Evolutionary conservation across 1,140 invertebrate species (phyloP).

Genomic region (Whitmania pigra): DNA sequence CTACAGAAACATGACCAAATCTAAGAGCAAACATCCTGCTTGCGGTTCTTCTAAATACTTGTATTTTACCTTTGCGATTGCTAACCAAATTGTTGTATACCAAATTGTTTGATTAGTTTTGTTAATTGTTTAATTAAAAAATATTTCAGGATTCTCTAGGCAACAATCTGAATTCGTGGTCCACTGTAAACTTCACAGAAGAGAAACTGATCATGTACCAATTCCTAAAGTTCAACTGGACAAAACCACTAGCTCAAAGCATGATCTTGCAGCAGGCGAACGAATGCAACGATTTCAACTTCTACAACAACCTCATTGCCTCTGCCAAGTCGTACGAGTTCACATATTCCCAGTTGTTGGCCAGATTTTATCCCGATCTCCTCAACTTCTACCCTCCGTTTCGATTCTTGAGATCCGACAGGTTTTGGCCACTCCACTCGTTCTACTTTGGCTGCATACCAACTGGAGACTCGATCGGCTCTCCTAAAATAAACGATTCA

Average conservation of each 20-base stretch:
- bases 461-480: no score
- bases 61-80: no score
- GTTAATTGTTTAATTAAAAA: no score
- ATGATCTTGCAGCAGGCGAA: conserved; percentile 50
- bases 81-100: no score
- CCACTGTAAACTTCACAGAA: conserved; percentile 65
- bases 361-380: background rate
- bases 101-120: no score
- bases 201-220: conserved; percentile 71
- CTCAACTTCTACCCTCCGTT: background rate
- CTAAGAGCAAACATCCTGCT: no score
- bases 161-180: conserved; percentile 63
- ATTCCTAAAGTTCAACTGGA: conserved; percentile 70
- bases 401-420: background rate
- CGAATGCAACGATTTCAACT: background rate
- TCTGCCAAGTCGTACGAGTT: background rate
- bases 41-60: no score
- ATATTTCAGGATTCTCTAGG: conserved; percentile 49
- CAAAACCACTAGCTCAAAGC: conserved; percentile 65
- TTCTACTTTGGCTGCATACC: background rate
- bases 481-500: no score
- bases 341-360: background rate
- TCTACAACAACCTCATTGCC: conserved; percentile 1
- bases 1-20: no score
- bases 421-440: background rate